These are phyloP conservation scores for Lasioglossum morio DNA, from an alignment of 2,888 invertebrate genomes.

Conservation along the genomic window DNA sequence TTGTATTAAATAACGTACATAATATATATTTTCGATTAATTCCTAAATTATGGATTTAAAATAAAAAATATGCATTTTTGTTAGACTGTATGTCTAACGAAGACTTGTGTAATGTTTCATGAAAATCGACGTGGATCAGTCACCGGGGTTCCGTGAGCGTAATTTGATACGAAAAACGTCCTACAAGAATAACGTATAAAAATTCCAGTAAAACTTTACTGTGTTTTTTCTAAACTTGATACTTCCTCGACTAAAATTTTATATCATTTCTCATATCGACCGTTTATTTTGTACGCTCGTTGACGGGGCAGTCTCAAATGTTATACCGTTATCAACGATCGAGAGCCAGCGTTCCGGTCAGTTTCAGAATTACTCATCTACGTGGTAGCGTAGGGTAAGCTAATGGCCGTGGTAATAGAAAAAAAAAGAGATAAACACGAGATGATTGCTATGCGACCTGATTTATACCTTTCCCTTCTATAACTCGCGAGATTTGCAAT, in stretches of 20 bases:
- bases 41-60: too few species aligned
- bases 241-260: background rate
- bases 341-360: constrained; percentile 51
- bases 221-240: background rate
- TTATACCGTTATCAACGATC: constrained; percentile 53
- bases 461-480: constrained; percentile 52
- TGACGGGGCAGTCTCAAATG: constrained; percentile 21
- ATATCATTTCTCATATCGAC: background rate
- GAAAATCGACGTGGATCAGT: too few species aligned
- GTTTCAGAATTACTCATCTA: constrained; percentile 55
- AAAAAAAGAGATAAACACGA: constrained; percentile 50
- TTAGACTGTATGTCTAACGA: too few species aligned
- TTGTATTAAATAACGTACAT: too few species aligned
- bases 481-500: constrained; percentile 28
- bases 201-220: background rate
- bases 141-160: background rate
- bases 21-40: too few species aligned
- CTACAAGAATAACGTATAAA: background rate
- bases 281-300: constrained; percentile 14
- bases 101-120: too few species aligned
- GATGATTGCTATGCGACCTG: constrained; percentile 57
- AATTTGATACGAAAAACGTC: background rate
- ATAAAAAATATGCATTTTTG: too few species aligned
- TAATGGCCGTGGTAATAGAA: constrained; percentile 53
- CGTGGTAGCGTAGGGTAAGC: constrained; percentile 29